Conservation (phyloP, 2,113 vertebrate genomes). For the Pelvicachromis taeniatus region DNA sequence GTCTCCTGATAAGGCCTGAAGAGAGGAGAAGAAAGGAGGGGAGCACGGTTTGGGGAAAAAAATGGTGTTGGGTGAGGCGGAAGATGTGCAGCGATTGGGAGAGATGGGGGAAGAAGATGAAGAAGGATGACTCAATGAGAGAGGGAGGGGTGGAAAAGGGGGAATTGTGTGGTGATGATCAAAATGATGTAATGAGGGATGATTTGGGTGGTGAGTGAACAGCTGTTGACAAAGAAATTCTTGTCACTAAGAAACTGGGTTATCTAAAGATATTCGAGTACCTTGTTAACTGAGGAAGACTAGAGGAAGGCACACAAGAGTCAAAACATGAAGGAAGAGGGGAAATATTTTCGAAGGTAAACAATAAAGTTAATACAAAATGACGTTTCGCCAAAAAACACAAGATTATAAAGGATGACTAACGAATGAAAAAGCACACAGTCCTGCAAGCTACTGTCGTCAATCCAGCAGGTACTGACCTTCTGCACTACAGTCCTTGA, state of each 20-base stretch:
- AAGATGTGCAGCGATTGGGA: not conserved
- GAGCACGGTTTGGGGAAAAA: not conserved
- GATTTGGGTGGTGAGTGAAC: not conserved
- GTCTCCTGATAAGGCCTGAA: slow-evolving; percentile 90
- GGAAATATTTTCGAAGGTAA: not conserved
- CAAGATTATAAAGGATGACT: not conserved
- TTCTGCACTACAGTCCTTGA: slow-evolving; percentile 91
- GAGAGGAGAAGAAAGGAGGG: not conserved
- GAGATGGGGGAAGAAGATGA: not conserved
- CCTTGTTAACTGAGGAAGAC: slow-evolving; percentile 62
- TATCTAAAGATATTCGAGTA: slow-evolving; percentile 54
- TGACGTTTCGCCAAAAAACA: not conserved
- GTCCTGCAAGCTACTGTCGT: not conserved
- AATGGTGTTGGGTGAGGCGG: not conserved
- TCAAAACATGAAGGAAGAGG: slow-evolving; percentile 22
- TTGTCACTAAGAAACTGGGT: slow-evolving; percentile 8
- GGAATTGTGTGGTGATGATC: not conserved
- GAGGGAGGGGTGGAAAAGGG: not conserved
- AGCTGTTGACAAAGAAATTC: slow-evolving; percentile 23
- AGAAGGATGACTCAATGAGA: slow-evolving; percentile 11
- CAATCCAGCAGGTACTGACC: slow-evolving; percentile 67
- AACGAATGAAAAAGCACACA: not conserved
- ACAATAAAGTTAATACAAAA: not conserved
- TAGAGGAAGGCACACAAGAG: slow-evolving; percentile 41
- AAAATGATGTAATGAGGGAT: not conserved